phyloP scores from a whole-genome alignment of 2,113 vertebrate genomes.

The Amazona guildingii region DNA sequence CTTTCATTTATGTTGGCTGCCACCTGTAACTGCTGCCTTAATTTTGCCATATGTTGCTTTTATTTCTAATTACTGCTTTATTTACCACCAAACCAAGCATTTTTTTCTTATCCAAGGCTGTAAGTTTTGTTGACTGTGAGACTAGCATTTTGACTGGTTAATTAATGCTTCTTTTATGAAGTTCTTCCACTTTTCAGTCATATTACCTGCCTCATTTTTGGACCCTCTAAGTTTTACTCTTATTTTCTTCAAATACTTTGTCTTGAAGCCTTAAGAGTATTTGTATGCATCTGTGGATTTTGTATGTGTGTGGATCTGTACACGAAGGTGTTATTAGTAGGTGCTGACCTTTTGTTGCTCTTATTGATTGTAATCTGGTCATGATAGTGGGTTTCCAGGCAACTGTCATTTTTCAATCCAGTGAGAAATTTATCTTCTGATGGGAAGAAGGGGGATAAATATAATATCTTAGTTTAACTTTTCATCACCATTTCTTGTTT shows the following conservation, averaged over 20 bases:
- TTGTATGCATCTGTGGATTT: not conserved
- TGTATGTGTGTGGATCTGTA: not conserved
- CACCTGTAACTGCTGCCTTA: constrained; percentile 24
- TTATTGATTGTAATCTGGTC: not conserved
- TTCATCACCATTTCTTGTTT: not conserved
- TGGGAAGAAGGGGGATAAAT: not conserved
- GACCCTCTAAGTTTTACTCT: not conserved
- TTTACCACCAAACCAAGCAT: not conserved
- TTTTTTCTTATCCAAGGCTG: not conserved
- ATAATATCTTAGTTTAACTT: not conserved
- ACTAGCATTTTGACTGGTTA: not conserved
- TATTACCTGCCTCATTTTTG: not conserved
- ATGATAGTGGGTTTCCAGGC: not conserved
- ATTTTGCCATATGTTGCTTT: constrained; percentile 17
- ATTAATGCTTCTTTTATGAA: not conserved
- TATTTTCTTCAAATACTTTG: not conserved
- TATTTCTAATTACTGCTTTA: constrained; percentile 32
- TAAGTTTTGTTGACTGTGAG: not conserved
- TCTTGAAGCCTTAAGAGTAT: not conserved
- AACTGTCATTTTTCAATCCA: constrained; percentile 3
- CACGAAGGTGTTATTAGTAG: not conserved
- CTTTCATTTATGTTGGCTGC: not conserved
- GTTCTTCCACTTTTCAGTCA: not conserved
- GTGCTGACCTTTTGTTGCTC: not conserved
- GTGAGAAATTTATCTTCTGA: not conserved